Evolutionary conservation across 2,113 vertebrate genomes (phyloP), one percentile per base, ranked within the genome.

Genomic region (Phylloscopus trochilus): DNA sequence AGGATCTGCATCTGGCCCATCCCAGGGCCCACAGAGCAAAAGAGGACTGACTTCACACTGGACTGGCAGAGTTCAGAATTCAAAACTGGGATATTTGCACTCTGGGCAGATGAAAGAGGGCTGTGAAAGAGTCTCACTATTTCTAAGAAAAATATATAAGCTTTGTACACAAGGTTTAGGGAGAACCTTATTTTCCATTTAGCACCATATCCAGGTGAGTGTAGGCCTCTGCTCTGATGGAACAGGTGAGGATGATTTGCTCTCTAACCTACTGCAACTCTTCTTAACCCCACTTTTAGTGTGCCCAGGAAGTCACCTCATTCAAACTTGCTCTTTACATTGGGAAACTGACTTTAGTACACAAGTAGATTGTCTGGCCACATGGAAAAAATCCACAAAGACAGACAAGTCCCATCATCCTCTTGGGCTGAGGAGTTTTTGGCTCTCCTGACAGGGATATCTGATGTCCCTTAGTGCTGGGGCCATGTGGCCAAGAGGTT

Each of bases 201-300:
- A 7, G 7, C 23, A 17, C 13, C 20, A 6, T 5, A 28, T 4
- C 26, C 16, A 24, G 46, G 56, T 8, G 56, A 23, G 39, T 22
- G 35, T 8, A 15, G 62, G 18, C 6, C 4, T 22, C 41, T n/a
- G 11, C 30, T 28, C 9, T 35, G 60, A 5, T 41, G 66, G 35
- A 44, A 12, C 24, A 43, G 51, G 20, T 27, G 20, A n/a, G n/a
- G 27, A 12, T 28, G 39, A 49, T 55, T 20, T 30, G 18, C 31
- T 49, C 41, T n/a, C 18, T 37, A 6, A 70, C 0, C 0, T 1
- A 2, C 30, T 22, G 33, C 64, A 55, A 31, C 30, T 37, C 19
- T 20, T 67, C n/a, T 14, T 12, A 31, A 67, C 28, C 15, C 7
- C 2, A 3, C 35, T 52, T 82, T 20, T 5, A 35, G 55, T 0